Evolutionary conservation across 2,797 vertebrate species (phyloP), one percentile per base, ranked within the genome.

Genomic region (Tokudaia tokunoshimensis): DNA sequence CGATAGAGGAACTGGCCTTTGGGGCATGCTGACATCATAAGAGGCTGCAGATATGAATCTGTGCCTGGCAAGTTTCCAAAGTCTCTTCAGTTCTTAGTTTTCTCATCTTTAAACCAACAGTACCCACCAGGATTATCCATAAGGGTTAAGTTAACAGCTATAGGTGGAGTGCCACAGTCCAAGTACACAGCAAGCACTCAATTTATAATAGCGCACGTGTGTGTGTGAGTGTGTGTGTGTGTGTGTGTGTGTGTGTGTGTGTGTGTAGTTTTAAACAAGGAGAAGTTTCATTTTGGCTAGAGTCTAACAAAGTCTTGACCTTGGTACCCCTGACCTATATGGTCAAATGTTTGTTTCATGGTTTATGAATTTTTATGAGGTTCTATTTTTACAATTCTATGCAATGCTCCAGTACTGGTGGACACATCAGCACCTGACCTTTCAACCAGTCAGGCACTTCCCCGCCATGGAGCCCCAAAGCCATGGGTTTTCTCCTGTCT

Each of bases 401-500:
- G 97, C 97, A 96, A 98, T 95, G 97, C 97, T 97, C 95, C 96
- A 97, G 96, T 90, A 96, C 97, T 11, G 2, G 31, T 81, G 85
- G 97, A 96, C 97, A 94, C 95, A 76, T 97, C 96, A 97, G 93
- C 72, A 97, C 93, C 97, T 97, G 97, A 97, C 98, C 98, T 96
- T 92, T 93, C 7, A 41, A 96, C 87, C 76, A 93, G 94, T 85
- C 94, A 96, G 87, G 97, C 94, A 94, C 96, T 98, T 98, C 97
- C 98, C 97, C 95, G 91, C 93, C 97, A 96, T 89, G 93, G 92
- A 96, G 87, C 97, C 98, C 97, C 98, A 97, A 97, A 98, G 95
- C 97, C 97, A 17, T 81, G 41, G 29, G 1, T 70, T 98, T 98
- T 98, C 98, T 96, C 96, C 97, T 95, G 94, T 84, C 96, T 26